A percentile compares a stretch with the other conserved stretches of the same genome.
phyloP scores from a whole-genome alignment of 92 coral and sea anemone species.

The Plumapathes pennacea region DNA sequence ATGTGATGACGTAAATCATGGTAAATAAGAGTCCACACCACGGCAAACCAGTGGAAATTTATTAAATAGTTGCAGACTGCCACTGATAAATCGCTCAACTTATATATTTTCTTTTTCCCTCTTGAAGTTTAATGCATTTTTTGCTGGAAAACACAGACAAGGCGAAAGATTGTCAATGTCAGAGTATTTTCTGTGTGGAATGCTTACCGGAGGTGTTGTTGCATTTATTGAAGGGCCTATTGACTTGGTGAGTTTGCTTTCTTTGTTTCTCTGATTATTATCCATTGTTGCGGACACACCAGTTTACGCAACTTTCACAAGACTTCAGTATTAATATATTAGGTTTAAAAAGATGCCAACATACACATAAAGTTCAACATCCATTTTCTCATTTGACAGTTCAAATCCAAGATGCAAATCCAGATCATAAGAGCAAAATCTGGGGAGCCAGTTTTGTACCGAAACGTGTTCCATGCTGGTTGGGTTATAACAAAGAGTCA shows the following conservation, averaged over 20 bases:
- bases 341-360: too few relatives aligned
- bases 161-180: conserved; percentile 66
- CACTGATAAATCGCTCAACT: too few relatives aligned
- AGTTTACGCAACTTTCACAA: too few relatives aligned
- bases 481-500: conserved; percentile 67
- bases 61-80: too few relatives aligned
- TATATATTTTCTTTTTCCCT: too few relatives aligned
- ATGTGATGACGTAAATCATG: too few relatives aligned
- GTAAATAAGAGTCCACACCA: too few relatives aligned
- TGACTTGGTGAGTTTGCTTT: conserved; percentile 64
- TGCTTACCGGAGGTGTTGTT: conserved; percentile 77
- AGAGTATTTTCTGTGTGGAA: conserved; percentile 71
- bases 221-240: conserved; percentile 84
- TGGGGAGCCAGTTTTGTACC: conserved; percentile 77
- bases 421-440: conserved; percentile 84
- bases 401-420: conserved; percentile 90
- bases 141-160: conserved; percentile 72
- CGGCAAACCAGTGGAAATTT: too few relatives aligned
- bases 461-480: conserved; percentile 85
- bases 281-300: too few relatives aligned
- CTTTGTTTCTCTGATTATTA: too few relatives aligned
- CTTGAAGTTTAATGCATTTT: conserved; percentile 59
- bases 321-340: too few relatives aligned
- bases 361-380: too few relatives aligned
- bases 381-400: conserved; percentile 39